phyloP scores from a whole-genome alignment of 2,888 invertebrate genomes.

The Mactromeris polynyma region DNA sequence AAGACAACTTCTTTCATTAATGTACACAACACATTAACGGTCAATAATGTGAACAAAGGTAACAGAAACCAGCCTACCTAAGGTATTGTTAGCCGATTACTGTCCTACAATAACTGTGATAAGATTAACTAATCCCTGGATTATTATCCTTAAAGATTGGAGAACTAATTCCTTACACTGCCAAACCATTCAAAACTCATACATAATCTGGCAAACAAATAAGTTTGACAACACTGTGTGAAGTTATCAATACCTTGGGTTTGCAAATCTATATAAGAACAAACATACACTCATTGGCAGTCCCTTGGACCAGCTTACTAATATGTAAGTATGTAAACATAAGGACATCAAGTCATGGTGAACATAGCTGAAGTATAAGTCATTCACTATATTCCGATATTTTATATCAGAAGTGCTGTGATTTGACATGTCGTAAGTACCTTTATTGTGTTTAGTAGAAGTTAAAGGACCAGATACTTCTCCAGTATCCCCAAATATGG shows the following conservation, averaged over 20 bases:
- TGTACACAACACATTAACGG: neutral
- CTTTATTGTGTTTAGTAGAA: too few species aligned
- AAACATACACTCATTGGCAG: neutral
- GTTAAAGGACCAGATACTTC: too few species aligned
- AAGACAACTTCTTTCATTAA: constrained; percentile 9
- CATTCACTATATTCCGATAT: neutral
- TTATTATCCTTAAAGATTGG: constrained; percentile 39
- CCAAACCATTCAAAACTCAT: constrained; percentile 47
- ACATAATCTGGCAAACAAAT: constrained; percentile 42
- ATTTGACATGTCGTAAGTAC: too few species aligned
- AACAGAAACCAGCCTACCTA: neutral
- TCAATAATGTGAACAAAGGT: constrained; percentile 1
- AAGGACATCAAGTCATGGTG: neutral
- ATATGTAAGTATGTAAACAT: neutral
- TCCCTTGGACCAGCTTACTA: neutral
- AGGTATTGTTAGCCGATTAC: constrained; percentile 25
- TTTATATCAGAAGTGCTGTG: too few species aligned
- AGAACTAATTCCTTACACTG: constrained; percentile 41
- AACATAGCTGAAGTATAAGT: neutral
- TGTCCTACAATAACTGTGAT: constrained; percentile 31
- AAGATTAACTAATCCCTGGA: constrained; percentile 48
- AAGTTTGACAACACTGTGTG: constrained; percentile 15
- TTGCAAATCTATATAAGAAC: neutral
- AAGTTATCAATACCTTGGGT: constrained; percentile 32
- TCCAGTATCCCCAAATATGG: too few species aligned